Percentiles rank a stretch among this genome's conserved stretches.
phyloP scores from a whole-genome alignment of 2,888 invertebrate species.

The Lydus trimaculatus region DNA sequence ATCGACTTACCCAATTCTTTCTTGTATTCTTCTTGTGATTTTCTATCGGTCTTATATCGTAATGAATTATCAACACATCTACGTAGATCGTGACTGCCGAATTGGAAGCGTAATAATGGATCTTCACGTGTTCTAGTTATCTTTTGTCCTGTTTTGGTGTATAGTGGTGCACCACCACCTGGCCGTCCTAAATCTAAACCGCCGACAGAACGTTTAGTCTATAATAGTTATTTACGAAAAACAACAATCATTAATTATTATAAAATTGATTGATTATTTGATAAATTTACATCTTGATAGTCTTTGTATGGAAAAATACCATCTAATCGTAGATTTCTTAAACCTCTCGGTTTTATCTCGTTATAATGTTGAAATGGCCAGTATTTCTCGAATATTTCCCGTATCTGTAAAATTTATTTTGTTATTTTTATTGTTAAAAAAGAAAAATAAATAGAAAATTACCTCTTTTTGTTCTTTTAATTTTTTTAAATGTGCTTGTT shows the following conservation, averaged over 20 bases:
- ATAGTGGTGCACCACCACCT: conserved; percentile 58
- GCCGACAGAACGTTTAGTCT: conserved; percentile 55
- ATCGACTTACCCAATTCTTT: conserved; percentile 67
- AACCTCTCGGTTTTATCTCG: conserved; percentile 61
- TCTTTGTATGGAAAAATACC: conserved; percentile 70
- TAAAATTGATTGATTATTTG: not conserved
- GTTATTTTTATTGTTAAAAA: not conserved
- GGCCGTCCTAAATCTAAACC: conserved; percentile 50
- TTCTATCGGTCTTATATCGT: conserved; percentile 68
- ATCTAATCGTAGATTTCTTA: conserved; percentile 72
- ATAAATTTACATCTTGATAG: conserved; percentile 60
- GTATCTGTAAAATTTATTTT: conserved; percentile 61
- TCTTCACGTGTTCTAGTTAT: conserved; percentile 63
- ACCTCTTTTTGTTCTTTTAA: conserved; percentile 55
- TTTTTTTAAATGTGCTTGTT: conserved; percentile 46
- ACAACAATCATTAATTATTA: not conserved
- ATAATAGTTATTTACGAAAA: conserved; percentile 13
- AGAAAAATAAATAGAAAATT: conserved; percentile 19
- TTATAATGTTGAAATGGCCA: conserved; percentile 76
- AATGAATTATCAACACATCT: conserved; percentile 75
- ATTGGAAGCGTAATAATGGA: conserved; percentile 69
- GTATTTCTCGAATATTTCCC: conserved; percentile 74
- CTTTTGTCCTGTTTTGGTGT: conserved; percentile 54
- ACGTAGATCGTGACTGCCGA: conserved; percentile 67
- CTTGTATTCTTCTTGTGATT: conserved; percentile 66